These are phyloP conservation scores for Brachionus manjavacas DNA, from an alignment of 1,140 invertebrate genomes.

Conservation along the genomic window DNA sequence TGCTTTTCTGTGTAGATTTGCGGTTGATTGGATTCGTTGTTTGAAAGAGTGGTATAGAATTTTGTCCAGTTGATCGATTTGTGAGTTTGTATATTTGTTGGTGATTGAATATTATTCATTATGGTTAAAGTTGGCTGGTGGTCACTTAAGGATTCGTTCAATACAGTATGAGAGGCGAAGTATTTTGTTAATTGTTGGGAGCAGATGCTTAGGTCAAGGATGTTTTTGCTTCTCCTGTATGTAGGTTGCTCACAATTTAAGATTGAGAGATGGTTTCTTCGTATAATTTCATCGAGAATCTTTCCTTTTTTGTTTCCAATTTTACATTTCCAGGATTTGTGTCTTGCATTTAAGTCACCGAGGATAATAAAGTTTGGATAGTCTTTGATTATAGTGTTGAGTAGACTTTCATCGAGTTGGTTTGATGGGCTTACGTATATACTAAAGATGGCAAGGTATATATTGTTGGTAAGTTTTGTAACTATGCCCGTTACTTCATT, in stretches of 20 bases:
- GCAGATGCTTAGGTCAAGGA: neutral
- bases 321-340: neutral
- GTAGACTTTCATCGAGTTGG: neutral
- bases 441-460: neutral
- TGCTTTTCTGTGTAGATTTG: no score
- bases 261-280: neutral
- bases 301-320: slow-evolving; percentile 1
- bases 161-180: neutral
- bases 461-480: neutral
- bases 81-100: no score
- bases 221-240: neutral
- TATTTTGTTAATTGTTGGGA: neutral
- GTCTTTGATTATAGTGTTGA: neutral
- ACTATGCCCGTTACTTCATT: neutral
- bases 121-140: neutral
- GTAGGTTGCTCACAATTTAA: neutral
- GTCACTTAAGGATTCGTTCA: neutral
- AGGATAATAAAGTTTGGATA: neutral
- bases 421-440: neutral
- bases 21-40: no score
- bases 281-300: neutral
- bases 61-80: no score
- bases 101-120: neutral
- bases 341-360: neutral
- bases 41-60: no score